Base-by-base conservation (phyloP, 2,113 vertebrate genomes). In the Lepidothrix coronata region DNA sequence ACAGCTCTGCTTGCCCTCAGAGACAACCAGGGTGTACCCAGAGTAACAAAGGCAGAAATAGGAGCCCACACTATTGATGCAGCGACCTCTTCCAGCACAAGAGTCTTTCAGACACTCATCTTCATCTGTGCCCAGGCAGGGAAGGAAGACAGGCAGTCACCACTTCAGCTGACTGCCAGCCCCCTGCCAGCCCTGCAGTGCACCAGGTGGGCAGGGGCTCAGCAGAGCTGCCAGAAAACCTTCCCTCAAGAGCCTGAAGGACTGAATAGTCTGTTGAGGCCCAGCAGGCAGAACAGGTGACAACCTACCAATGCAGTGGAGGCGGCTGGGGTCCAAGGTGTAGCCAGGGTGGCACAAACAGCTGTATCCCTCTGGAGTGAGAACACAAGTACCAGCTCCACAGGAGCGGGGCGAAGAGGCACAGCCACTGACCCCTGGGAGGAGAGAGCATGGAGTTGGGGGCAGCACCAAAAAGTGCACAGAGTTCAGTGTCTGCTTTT, bases 281-380 rank as follows among this genome's bases (percentile, higher is more conserved):
- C 17, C 2, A 0, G 16, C 18, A 87, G 30, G 70, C 17, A 16
- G 31, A 78, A 14, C 23, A 80, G 25, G 7, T 71, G 30, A 7
- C 31, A 90, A 75, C 86, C 33, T 96, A 99, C 99, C 99, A 4
- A 97, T 97, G 91, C 99, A 99, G 88, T 33, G 95, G 12, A 97
- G 98, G 44, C 24, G 97, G 91, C 98, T 98, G 54, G 97, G 13
- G 86, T 98, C 98, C 89, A 97, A 85, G 33, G 57, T 96, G 93
- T 98, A 99, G 71, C 99, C 99, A 0, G 96, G 94, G 84, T 98
- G 97, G 92, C 99, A 99, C 83, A 98, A n/a, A 94, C 99, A 99
- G n/a, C 92, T 98, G 97, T 99, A 98, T 39, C 98, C 98, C 12
- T 97, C 98, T 0, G 96, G 94, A 49, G 97, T 98, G 71, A 97